Conservation (phyloP, 1,140 invertebrate species). For the Drosophila busckii region DNA sequence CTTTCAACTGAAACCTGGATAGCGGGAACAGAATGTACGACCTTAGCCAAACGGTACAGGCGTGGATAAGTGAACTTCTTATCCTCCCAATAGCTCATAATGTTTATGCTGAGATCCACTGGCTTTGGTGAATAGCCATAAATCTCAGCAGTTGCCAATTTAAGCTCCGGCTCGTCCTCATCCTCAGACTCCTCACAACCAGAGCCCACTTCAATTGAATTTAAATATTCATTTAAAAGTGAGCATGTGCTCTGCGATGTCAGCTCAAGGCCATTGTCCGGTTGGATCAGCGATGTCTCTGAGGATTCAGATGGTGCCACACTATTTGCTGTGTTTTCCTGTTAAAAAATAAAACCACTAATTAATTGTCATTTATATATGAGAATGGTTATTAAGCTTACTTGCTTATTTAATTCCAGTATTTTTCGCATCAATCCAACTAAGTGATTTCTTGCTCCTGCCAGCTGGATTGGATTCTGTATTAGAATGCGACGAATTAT, state of each 20-base stretch:
- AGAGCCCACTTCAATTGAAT: slow-evolving; percentile 1
- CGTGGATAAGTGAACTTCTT: too few relatives aligned
- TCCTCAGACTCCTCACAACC: slow-evolving; percentile 21
- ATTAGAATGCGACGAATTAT: slow-evolving; percentile 1
- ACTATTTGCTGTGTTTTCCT: neutral
- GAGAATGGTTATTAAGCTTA: slow-evolving; percentile 1
- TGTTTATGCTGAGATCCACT: too few relatives aligned
- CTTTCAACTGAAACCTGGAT: too few relatives aligned
- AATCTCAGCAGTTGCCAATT: too few relatives aligned
- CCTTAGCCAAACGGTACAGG: too few relatives aligned
- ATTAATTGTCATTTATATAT: slow-evolving; percentile 3
- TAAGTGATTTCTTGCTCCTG: slow-evolving; percentile 4
- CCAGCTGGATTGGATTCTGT: slow-evolving; percentile 2
- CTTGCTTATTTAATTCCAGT: neutral
- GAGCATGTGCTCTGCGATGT: slow-evolving; percentile 8
- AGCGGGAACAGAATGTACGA: too few relatives aligned
- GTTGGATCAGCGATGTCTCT: neutral
- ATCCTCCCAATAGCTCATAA: too few relatives aligned
- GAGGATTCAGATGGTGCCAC: neutral
- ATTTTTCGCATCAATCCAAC: neutral
- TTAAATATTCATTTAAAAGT: slow-evolving; percentile 5
- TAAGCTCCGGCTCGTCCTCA: neutral
- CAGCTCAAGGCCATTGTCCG: neutral
- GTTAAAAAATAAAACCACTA: slow-evolving; percentile 1
- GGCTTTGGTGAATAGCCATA: too few relatives aligned